These are phyloP conservation scores for Pan troglodytes DNA, from an alignment of 2,113 vertebrate genomes.

Conservation along the genomic window NHGRI_mPanTro3-v2.1_pri NC_072402.2:138683001-138683500, in stretches of 20 bases:
- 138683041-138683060: conserved; percentile 92
- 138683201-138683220: conserved; percentile 93
- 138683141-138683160: conserved; percentile 96
- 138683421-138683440: conserved; percentile 91
- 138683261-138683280: conserved; percentile 94
- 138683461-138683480: conserved; percentile 91
- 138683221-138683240: conserved; percentile 95
- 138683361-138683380: conserved; percentile 93
- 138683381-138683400: conserved; percentile 91
- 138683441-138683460: conserved; percentile 91
- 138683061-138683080: conserved; percentile 93
- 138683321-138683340: conserved; percentile 90
- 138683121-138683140: conserved; percentile 91
- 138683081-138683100: conserved; percentile 93
- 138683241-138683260: conserved; percentile 92
- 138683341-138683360: conserved; percentile 96
- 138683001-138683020: conserved; percentile 93
- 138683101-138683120: conserved; percentile 97
- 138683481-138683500: conserved; percentile 96
- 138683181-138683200: conserved; percentile 95
- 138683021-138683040: conserved; percentile 93
- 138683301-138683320: conserved; percentile 91
- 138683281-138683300: conserved; percentile 93
- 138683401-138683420: conserved; percentile 94
- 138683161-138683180: conserved; percentile 95